Base-by-base conservation (phyloP, 2,888 invertebrate genomes). In the Coelinius sp. region DNA sequence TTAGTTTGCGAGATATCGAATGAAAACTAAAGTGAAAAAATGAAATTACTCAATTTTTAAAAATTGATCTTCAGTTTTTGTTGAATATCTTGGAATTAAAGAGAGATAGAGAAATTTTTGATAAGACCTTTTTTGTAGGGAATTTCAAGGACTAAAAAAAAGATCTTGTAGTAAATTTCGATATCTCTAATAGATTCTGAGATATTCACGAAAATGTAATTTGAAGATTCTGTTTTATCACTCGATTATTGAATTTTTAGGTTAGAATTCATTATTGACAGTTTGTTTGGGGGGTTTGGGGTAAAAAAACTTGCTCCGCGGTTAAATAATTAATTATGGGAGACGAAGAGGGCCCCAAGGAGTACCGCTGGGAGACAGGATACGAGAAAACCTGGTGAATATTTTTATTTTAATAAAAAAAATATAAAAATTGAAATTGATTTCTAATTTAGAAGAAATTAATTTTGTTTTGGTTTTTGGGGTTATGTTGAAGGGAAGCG, bases 291-390 rank as follows among this genome's bases (percentile, higher is more conserved):
- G 2, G 20, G 2, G 17, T 20, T 49, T 2, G 10, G n/a, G n/a
- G n/a, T n/a, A n/a, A n/a, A n/a, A 46, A 27, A n/a, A 44, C n/a
- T 12, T 22, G 14, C 12, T 35, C 2, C n/a, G 20, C 27, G 17
- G 1, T n/a, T 38, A 7, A 10, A 22, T 12, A 95, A 95, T 89
- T 96, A 96, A 92, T 96, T 44, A 94, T 94, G 94, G 93, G 91
- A 56, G 95, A 95, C 73, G 95, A 95, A 74, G 86, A 85, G 68
- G 95, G 94, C 59, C 95, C 92, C 25, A 96, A 95, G 82, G 97
- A 96, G 86, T 97, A 97, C 86, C 92, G 97, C 68, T 97, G 97
- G 97, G 97, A 97, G 88, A 96, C 96, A 65, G 97, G 97, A 80
- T 97, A 97, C 87, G 97, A 97, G 86, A 97, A 96, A 88, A 97